These are phyloP conservation scores for Protonemura montana DNA, from an alignment of 2,888 invertebrate species.

Conservation along the genomic window DNA sequence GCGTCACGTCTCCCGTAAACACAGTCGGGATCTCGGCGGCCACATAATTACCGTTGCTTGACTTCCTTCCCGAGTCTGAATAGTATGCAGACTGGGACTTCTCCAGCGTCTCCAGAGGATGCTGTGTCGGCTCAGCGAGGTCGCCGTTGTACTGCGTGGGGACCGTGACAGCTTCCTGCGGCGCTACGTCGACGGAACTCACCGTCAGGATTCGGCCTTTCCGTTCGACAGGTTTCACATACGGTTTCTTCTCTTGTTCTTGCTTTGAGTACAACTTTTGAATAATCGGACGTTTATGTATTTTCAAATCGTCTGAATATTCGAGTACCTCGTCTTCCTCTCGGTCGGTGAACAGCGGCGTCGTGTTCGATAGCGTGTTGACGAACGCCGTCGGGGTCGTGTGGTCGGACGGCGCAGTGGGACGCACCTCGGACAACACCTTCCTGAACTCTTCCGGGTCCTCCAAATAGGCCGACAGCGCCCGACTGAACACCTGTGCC, in stretches of 20 bases:
- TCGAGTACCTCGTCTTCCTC: constrained; percentile 80
- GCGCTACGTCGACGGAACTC: constrained; percentile 56
- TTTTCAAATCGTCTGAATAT: constrained; percentile 73
- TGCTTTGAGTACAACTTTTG: constrained; percentile 62
- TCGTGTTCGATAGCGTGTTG: constrained; percentile 56
- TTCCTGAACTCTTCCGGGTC: constrained; percentile 83
- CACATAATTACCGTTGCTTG: background rate
- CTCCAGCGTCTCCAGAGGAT: constrained; percentile 29
- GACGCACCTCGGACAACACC: constrained; percentile 77
- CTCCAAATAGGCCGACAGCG: constrained; percentile 81
- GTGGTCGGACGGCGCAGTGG: constrained; percentile 67
- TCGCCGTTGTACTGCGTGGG: background rate
- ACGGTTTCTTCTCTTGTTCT: constrained; percentile 55
- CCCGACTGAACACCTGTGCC: constrained; percentile 85
- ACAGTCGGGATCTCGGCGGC: background rate
- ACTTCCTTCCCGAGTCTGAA: background rate
- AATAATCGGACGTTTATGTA: constrained; percentile 54
- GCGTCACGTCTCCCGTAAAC: constrained; percentile 9
- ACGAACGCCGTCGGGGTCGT: constrained; percentile 56
- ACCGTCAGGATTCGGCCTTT: constrained; percentile 63
- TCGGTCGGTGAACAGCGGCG: constrained; percentile 66
- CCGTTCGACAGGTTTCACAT: constrained; percentile 55
- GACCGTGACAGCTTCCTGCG: constrained; percentile 58
- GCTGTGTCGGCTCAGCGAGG: background rate
- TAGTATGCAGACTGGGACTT: constrained; percentile 29